Evolutionary conservation across 2,113 vertebrate genomes (phyloP), one percentile per base, ranked within the genome.

Genomic region (Indicator indicator): DNA sequence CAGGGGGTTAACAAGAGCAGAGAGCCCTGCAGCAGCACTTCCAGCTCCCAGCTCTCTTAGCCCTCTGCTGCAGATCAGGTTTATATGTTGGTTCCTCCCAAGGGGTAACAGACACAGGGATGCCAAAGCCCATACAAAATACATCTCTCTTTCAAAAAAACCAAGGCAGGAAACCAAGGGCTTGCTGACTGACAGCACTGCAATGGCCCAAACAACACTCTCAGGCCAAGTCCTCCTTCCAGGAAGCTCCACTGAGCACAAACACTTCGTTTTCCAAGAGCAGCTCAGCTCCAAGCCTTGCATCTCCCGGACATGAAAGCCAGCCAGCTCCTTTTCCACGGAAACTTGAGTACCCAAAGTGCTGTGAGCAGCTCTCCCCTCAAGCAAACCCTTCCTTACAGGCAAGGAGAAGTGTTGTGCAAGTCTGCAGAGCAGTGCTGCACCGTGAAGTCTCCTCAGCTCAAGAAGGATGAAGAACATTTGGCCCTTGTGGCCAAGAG

Each of bases 271-370:
- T 83, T 95, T 83, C 88, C 75, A 86, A 65, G 72, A 72, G 85
- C 69, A 90, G 58, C 55, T 75, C 91, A 36, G 68, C 83, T 91
- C 87, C 64, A 72, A 94, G 67, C 76, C 40, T 64, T 46, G 52
- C 33, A 32, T 33, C 69, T 86, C 80, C 26, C 2, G 46, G 46
- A 62, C 64, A 88, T 75, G 30, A 87, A 60, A 75, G 54, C 48
- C 75, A 89, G 88, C 87, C 94, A 88, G 62, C 28, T 86, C 72
- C 26, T 32, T 70, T 82, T 89, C 93, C 91, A 88, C 75, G 78
- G 91, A 93, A 94, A 93, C 84, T 26, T 30, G 19, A 89, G 85
- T 27, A 38, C 52, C 72, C 75, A 11, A 58, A 91, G 54, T 5
- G 17, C 42, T 9, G 28, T 1, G 10, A 92, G 84, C 84, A 68